Base-by-base conservation (phyloP, 2,797 vertebrate genomes). In the Falco concolor region DNA sequence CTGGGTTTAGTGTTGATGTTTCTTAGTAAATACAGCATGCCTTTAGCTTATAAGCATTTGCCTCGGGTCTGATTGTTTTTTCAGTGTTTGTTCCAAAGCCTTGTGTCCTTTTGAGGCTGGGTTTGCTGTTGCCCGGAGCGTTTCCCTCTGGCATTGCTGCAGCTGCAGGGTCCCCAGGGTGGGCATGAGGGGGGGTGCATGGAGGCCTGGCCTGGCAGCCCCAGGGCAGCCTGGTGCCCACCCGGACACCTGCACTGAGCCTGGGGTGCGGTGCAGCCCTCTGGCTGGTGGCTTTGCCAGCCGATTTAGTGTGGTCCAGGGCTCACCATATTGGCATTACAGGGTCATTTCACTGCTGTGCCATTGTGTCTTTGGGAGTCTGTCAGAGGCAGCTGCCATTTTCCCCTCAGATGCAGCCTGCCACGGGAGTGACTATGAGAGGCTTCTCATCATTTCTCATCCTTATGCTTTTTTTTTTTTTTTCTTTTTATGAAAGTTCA, bases 231-330 rank as follows among this genome's bases (percentile, higher is more conserved):
- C 1, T 42, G 75, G 54, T 0, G 3, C 23, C 42, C 10, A n/a
- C 53, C 17, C 18, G 2, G 6, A 0, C 27, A 27, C 2, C 13
- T 16, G 52, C 0, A 1, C 69, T 3, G 56, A 78, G 30, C 44
- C 53, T 49, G 3, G 3, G 1, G 44, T 18, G 50, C 13, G 21
- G 40, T 45, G 87, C 60, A 42, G 63, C 52, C 23, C 28, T 10
- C 34, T 0, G 4, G 22, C 88, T 10, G 10, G 12, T 1, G 9
- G 80, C 61, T 82, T 50, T 81, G 27, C 49, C 63, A 69, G 13
- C 27, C 24, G 0, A 0, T 38, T 40, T 36, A n/a, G 19, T 0
- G 1, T 16, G 21, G 19, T 16, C 25, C 25, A 53, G 68, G 74
- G 38, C 63, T 83, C 65, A 44, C 53, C 11, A 0, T 12, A 2